A percentile compares a stretch with the other conserved stretches of the same genome.
phyloP scores from a whole-genome alignment of 2,113 vertebrate genomes.

The Cyanoderma ruficeps region DNA sequence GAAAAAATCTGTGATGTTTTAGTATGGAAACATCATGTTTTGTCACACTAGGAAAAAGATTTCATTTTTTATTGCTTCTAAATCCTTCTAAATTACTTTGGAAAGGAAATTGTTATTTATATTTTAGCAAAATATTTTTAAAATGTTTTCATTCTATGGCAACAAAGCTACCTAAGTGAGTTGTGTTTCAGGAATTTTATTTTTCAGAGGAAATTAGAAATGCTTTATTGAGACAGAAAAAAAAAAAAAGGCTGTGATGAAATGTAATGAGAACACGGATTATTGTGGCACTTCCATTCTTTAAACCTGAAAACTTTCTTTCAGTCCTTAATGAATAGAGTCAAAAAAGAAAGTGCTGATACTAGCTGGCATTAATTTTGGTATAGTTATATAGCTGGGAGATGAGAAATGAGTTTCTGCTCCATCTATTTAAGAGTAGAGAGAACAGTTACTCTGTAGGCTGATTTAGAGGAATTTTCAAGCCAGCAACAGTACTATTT shows the following conservation, averaged over 20 bases:
- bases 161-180: neutral
- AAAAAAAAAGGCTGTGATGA: neutral
- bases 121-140: neutral
- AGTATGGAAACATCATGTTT: neutral
- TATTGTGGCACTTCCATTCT: neutral
- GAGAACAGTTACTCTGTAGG: neutral
- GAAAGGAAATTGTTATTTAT: neutral
- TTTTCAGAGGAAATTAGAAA: neutral
- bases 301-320: neutral
- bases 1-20: neutral
- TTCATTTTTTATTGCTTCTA: neutral
- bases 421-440: neutral
- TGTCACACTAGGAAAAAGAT: neutral
- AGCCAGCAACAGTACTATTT: neutral
- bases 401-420: neutral
- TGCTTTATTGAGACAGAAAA: fast-evolving
- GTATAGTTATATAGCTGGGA: neutral
- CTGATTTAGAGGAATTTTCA: neutral
- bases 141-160: neutral
- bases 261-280: neutral
- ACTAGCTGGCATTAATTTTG: neutral
- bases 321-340: neutral
- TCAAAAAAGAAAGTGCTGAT: neutral
- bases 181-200: neutral
- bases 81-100: neutral